Percentiles rank a stretch among this genome's conserved stretches.
Evolutionary conservation across 2,113 vertebrate species (phyloP).

Genomic region (Pagrus major): DNA sequence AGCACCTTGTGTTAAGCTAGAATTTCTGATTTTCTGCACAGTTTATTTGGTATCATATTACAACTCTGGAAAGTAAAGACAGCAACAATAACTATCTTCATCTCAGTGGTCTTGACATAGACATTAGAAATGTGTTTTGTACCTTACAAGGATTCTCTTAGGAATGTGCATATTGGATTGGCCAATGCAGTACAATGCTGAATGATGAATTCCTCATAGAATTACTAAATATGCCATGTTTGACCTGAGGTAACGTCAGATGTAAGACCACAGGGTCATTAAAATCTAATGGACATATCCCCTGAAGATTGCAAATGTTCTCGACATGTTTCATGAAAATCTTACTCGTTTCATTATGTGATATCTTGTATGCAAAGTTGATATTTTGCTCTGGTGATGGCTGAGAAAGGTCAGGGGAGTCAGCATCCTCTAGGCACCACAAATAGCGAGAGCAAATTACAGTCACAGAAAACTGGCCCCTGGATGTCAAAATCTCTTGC

Average conservation of each 20-base stretch:
- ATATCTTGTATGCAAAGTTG: not conserved
- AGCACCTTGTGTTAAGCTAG: not conserved
- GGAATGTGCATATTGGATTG: not conserved
- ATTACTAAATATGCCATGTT: not conserved
- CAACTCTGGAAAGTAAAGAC: not conserved
- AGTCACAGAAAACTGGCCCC: not conserved
- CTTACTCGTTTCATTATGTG: not conserved
- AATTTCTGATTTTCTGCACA: not conserved
- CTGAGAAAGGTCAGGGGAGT: constrained; percentile 5
- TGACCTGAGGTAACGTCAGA: not conserved
- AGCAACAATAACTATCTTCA: no score
- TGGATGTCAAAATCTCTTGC: not conserved
- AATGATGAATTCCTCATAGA: not conserved
- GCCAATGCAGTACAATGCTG: not conserved
- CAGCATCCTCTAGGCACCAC: not conserved
- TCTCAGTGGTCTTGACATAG: not conserved
- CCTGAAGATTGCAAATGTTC: not conserved
- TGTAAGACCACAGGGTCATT: not conserved
- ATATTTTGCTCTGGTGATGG: not conserved
- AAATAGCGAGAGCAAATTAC: not conserved
- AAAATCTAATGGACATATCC: not conserved
- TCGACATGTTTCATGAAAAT: constrained; percentile 7
- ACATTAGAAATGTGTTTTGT: not conserved
- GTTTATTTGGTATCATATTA: not conserved
- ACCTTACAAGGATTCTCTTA: not conserved